phyloP scores from a whole-genome alignment of 2,797 vertebrate genomes.

The Pteronotus mesoamericanus region DNA sequence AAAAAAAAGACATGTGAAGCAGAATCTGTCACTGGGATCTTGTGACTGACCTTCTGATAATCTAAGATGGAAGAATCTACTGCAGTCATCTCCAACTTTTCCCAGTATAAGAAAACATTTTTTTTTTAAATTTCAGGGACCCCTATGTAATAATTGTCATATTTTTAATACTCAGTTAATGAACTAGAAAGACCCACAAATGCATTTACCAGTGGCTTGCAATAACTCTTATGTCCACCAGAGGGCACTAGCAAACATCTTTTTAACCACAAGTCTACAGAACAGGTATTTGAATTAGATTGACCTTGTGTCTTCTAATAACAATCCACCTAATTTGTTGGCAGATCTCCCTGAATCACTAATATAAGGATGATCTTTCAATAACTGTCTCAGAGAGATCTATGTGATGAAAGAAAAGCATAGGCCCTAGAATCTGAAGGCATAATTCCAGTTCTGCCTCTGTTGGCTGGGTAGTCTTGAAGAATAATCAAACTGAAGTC shows the following conservation, averaged over 20 bases:
- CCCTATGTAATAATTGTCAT: background rate
- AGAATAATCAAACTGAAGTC: background rate
- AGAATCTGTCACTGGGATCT: background rate
- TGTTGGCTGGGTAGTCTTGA: background rate
- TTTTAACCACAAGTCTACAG: background rate
- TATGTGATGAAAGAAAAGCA: background rate
- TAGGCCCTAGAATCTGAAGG: background rate
- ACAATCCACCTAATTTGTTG: background rate
- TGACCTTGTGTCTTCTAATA: background rate
- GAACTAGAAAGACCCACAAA: background rate
- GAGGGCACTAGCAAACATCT: background rate
- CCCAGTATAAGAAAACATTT: too few species aligned
- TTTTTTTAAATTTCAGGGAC: background rate
- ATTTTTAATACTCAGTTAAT: background rate
- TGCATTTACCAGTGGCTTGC: background rate
- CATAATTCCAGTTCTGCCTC: background rate
- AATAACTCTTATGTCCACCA: background rate
- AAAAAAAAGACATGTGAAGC: background rate
- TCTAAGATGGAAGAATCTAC: background rate
- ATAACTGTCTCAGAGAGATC: background rate
- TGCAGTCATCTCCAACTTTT: background rate
- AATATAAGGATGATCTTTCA: background rate
- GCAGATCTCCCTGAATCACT: background rate
- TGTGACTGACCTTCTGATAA: background rate
- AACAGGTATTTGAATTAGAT: rapidly evolving